Evolutionary conservation across 1,140 invertebrate species (phyloP).

Genomic region (Ceratoteleas bidentatus): DNA sequence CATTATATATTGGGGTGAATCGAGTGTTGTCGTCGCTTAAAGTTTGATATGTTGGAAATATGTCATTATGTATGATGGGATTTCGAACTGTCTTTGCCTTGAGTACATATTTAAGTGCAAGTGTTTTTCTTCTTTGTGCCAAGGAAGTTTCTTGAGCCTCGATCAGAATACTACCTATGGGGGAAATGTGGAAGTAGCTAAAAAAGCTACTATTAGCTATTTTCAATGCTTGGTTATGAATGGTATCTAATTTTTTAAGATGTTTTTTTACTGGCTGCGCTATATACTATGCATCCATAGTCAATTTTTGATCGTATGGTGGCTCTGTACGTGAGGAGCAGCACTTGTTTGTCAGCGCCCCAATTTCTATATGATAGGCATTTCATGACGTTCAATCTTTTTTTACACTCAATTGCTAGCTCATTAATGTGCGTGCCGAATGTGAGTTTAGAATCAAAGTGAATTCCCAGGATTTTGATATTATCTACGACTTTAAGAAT

Average conservation of each 20-base stretch:
- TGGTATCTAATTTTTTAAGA: slow-evolving; percentile 21
- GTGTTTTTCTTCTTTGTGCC: no score
- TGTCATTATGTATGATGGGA: no score
- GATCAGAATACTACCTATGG: slow-evolving; percentile 19
- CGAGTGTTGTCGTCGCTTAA: no score
- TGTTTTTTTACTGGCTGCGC: not conserved
- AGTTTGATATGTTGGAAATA: no score
- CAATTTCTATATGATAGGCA: no score
- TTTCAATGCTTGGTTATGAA: slow-evolving; percentile 27
- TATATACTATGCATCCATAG: slow-evolving; percentile 9
- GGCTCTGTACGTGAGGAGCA: slow-evolving; percentile 18
- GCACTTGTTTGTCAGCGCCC: no score
- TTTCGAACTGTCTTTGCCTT: no score
- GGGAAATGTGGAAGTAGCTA: slow-evolving; percentile 22
- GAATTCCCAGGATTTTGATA: slow-evolving; percentile 53
- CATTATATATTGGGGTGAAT: no score
- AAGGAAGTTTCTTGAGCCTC: slow-evolving; percentile 18
- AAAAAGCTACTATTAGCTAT: no score
- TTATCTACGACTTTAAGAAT: slow-evolving; percentile 6
- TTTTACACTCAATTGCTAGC: no score
- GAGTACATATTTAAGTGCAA: no score
- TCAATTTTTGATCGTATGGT: slow-evolving; percentile 41
- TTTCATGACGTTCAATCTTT: no score
- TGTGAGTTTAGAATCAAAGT: slow-evolving; percentile 41
- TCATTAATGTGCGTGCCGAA: slow-evolving; percentile 26